Base-by-base conservation (phyloP, 2,113 vertebrate genomes). In the Pomatorhinus ruficollis region DNA sequence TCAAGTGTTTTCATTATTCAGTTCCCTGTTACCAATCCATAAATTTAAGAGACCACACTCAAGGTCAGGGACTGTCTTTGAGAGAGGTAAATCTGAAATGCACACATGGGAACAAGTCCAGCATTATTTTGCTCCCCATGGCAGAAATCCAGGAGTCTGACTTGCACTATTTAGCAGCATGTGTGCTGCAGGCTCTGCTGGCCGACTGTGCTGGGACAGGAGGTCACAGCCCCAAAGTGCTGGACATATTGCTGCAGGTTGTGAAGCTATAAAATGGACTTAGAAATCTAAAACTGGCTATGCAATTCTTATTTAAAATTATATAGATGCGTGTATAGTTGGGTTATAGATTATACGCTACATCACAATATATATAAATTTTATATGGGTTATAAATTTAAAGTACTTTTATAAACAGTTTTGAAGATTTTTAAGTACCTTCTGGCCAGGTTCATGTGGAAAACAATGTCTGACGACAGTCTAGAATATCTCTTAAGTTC, bases 21-120 rank as follows among this genome's bases (percentile, higher is more conserved):
- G 65, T 71, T 94, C 89, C n/a, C 54, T 88, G 31, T 94, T 88
- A 92, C 83, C 75, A 76, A 54, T 66, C 72, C 83, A 69, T 94
- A 93, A 96, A 90, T 89, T 77, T 84, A 56, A 75, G 75, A 95
- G 88, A 83, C 79, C 80, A 50, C 1, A 24, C 83, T 88, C 92
- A 96, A 96, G 86, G 90, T 95, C 86, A 89, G 63, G 30, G 81
- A 57, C 89, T 70, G 63, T 87, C 93, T 96, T 86, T 80, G 82
- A 63, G 70, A 80, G 82, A 85, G 77, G 57, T 77, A 88, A 90
- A 90, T 90, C 85, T 92, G 39, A 89, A 93, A 76, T 53, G 53
- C 85, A 87, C 28, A 53, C 66, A 31, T 45, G 53, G 92, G 95
- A 95, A 53, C n/a, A 53, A 44, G 23, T 88, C 83, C 90, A 96